phyloP scores from a whole-genome alignment of 1,140 invertebrate genomes.

The Solenopsis invicta region DNA sequence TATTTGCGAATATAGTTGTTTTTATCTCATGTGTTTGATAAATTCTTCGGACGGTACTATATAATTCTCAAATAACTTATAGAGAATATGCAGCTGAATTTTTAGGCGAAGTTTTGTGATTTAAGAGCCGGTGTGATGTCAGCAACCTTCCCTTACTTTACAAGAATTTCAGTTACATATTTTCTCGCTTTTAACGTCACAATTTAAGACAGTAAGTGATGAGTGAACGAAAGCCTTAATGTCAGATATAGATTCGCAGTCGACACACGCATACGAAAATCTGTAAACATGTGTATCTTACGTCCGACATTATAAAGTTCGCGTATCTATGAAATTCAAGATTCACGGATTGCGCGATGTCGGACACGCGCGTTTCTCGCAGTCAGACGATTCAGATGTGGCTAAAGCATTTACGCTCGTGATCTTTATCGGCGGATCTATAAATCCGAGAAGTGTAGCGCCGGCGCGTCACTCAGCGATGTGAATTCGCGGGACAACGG shows the following conservation, averaged over 20 bases:
- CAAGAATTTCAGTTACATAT: too few species aligned
- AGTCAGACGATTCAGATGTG: neutral
- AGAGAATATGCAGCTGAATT: too few species aligned
- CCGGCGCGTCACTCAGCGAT: neutral
- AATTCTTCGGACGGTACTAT: neutral
- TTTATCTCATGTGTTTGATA: neutral
- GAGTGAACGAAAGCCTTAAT: too few species aligned
- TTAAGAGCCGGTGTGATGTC: too few species aligned
- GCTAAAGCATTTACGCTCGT: neutral
- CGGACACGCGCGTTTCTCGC: neutral
- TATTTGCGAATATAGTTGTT: neutral
- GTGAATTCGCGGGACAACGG: constrained; percentile 48
- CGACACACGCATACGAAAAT: neutral
- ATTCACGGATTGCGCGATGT: neutral
- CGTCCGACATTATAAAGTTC: neutral
- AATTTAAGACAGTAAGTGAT: too few species aligned
- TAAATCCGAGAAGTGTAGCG: constrained; percentile 36
- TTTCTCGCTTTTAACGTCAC: too few species aligned
- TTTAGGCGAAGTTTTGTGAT: too few species aligned
- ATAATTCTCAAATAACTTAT: too few species aligned
- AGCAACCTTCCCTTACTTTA: too few species aligned
- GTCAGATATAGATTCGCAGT: neutral
- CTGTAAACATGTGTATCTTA: neutral
- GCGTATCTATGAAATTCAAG: neutral
- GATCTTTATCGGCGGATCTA: constrained; percentile 42